Base-by-base conservation (phyloP, 2,888 invertebrate genomes). In the Patella caerulea region DNA sequence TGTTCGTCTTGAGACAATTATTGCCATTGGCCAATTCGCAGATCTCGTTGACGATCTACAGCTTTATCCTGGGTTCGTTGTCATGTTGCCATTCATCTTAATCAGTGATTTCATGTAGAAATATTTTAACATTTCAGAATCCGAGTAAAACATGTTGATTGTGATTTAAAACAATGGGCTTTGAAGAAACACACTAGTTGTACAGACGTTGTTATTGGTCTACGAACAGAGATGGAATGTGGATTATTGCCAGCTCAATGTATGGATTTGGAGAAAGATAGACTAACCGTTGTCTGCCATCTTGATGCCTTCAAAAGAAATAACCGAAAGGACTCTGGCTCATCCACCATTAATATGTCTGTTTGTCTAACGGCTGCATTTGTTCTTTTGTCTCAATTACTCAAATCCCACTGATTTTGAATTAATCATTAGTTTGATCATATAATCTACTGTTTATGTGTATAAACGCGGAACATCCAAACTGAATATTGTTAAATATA, bases 211-310 rank as follows among this genome's bases (percentile, higher is more conserved):
- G 82, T 81, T 69, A 78, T 83, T 45, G 82, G 82, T 3, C 73
- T 83, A 71, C 73, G 83, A n/a, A 71, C 78, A 24, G 81, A 83
- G 77, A 74, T 83, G 76, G 83, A 83, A 73, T 83, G 83, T 72
- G 79, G 73, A 24, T 78, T 83, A 1, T 56, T 83, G 19, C 78
- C 81, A 4, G 74, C 72, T 17, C 72, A 79, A 71, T 83, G 83
- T 72, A 76, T 75, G 15, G 15, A 19, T 14, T 11, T 34, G 0
- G 74, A 75, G 45, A 77, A 77, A 55, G 45, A 45, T 56, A 71
- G 34, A 15, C n/a, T 76, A 1, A 59, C 53, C 14, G 12, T 7
- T n/a, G 56, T 72, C 12, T 76, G 76, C 45, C 76, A 76, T 9
- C 56, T 71, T 17, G 71, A 71, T 55, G 45, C 71, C 45, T 76